Percentiles rank a stretch among this genome's conserved stretches.
phyloP scores from a whole-genome alignment of 2,113 vertebrate species.

The Strigops habroptila region DNA sequence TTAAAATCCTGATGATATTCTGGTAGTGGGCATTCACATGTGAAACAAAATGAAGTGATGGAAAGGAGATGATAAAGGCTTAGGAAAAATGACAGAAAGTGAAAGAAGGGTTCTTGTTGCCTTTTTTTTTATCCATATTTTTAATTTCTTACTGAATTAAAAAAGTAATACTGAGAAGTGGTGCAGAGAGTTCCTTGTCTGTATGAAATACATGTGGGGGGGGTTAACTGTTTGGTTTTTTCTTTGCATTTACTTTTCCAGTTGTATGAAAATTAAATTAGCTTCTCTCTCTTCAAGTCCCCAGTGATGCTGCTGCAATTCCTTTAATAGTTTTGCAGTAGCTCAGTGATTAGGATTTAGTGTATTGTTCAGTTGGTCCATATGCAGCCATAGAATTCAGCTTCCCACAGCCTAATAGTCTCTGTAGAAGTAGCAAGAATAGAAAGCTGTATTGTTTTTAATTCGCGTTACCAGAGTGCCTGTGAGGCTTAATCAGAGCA shows the following conservation, averaged over 20 bases:
- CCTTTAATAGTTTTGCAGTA: not conserved
- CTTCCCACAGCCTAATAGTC: not conserved
- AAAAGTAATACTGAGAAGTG: not conserved
- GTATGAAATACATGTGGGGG: not conserved
- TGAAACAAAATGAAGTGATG: not conserved
- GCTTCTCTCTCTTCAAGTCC: not conserved
- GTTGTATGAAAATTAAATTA: not conserved
- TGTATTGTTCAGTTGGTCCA: not conserved
- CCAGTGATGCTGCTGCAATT: not conserved
- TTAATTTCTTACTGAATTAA: not conserved
- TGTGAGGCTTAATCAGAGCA: not conserved
- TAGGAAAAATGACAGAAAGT: not conserved
- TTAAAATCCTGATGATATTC: not conserved
- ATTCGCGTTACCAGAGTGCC: not conserved
- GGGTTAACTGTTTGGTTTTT: not conserved
- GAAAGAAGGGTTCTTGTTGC: not conserved
- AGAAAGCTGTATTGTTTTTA: constrained; percentile 35
- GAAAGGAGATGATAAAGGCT: not conserved
- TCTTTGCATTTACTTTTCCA: not conserved
- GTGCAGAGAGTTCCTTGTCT: not conserved
- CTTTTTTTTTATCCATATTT: not conserved
- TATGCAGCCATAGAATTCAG: not conserved
- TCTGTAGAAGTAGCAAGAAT: not conserved
- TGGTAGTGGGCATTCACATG: not conserved
- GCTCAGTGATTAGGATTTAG: not conserved